A percentile compares a stretch with the other conserved stretches of the same genome.
These are phyloP conservation scores for Andrena camellia DNA, from an alignment of 2,888 invertebrate genomes.

Conservation along the genomic window DNA sequence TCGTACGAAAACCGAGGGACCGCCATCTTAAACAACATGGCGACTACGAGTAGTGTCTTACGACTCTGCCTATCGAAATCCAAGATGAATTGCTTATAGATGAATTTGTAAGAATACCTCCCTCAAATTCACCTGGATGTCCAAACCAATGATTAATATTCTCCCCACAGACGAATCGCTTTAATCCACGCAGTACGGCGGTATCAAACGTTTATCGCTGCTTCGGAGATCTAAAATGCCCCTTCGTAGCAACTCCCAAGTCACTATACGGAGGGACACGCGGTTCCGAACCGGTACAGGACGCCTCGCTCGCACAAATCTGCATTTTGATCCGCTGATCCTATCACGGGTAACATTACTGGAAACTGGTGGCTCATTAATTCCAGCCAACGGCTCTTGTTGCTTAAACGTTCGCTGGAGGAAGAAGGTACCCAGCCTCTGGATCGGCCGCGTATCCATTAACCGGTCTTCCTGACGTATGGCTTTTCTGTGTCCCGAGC, in stretches of 20 bases:
- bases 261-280: slow-evolving; percentile 48
- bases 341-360: slow-evolving; percentile 61
- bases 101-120: too few relatives aligned
- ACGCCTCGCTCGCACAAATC: slow-evolving; percentile 46
- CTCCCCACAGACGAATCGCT: neutral
- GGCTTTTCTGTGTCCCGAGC: slow-evolving; percentile 23
- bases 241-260: slow-evolving; percentile 32
- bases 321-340: slow-evolving; percentile 70
- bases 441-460: slow-evolving; percentile 52
- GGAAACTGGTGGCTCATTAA: slow-evolving; percentile 66
- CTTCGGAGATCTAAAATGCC: slow-evolving; percentile 36
- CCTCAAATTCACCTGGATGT: too few relatives aligned
- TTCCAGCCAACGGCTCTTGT: slow-evolving; percentile 58
- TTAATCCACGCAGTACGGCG: neutral
- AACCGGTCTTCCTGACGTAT: slow-evolving; percentile 59
- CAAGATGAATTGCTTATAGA: too few relatives aligned
- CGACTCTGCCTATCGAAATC: too few relatives aligned
- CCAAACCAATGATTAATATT: neutral
- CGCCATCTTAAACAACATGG: too few relatives aligned
- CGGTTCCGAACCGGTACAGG: slow-evolving; percentile 49
- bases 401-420: slow-evolving; percentile 46
- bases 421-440: slow-evolving; percentile 21
- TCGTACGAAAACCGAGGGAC: too few relatives aligned
- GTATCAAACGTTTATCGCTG: slow-evolving; percentile 32
- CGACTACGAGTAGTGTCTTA: too few relatives aligned